Evolutionary conservation across 2,797 vertebrate genomes (phyloP).

Genomic region (Ateles fusciceps): DNA sequence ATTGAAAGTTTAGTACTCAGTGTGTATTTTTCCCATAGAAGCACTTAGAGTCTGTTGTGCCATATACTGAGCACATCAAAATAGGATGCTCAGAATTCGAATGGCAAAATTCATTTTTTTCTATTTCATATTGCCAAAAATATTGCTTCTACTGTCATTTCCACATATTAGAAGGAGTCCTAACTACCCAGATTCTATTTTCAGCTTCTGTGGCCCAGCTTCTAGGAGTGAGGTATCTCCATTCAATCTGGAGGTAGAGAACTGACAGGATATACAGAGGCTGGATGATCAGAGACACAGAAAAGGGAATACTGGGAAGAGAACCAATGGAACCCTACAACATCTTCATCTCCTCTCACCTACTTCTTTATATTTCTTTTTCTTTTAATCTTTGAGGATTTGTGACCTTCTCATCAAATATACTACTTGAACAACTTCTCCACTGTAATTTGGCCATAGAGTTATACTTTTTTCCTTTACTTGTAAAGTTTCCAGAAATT

Average conservation of each 20-base stretch:
- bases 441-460: neutral
- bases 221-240: neutral
- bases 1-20: neutral
- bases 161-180: neutral
- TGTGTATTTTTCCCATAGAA: neutral
- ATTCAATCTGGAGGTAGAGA: neutral
- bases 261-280: neutral
- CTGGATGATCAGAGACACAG: neutral
- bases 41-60: neutral
- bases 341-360: neutral
- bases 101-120: neutral
- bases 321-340: neutral
- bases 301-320: neutral
- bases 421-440: neutral
- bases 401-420: neutral
- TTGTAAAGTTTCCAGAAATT: neutral
- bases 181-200: neutral
- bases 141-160: neutral
- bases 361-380: neutral
- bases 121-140: neutral
- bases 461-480: neutral
- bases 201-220: neutral
- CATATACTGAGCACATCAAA: neutral
- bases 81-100: neutral
- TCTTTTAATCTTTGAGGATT: neutral